Percentiles rank a stretch among this genome's conserved stretches.
phyloP scores from a whole-genome alignment of 2,888 invertebrate species.

The Drosophila engyochracea region DNA sequence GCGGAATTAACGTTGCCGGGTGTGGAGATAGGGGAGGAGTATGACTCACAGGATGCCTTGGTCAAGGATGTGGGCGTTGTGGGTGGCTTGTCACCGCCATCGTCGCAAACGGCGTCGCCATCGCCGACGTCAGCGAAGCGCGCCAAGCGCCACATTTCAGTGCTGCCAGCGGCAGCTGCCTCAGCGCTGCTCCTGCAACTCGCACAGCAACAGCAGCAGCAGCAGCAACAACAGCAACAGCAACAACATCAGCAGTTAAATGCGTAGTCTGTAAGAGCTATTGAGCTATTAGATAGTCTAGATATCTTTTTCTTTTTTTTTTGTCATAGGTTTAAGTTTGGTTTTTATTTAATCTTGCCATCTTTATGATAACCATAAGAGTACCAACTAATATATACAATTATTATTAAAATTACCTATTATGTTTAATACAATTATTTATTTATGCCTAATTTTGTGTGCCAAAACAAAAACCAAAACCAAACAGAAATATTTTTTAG shows the following conservation, averaged over 20 bases:
- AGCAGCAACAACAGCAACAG: conserved; percentile 23
- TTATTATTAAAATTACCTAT: conserved; percentile 12
- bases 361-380: conserved; percentile 27
- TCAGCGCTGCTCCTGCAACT: conserved; percentile 54
- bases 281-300: conserved; percentile 53
- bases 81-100: conserved; percentile 55
- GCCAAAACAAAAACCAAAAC: conserved; percentile 51
- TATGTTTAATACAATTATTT: conserved; percentile 48
- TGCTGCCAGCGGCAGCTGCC: conserved; percentile 56
- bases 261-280: conserved; percentile 33
- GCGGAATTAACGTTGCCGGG: conserved; percentile 41
- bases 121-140: conserved; percentile 51
- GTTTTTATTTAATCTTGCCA: conserved; percentile 38
- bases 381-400: conserved; percentile 25
- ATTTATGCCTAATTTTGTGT: conserved; percentile 68
- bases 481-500: background rate
- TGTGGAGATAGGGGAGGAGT: conserved; percentile 11
- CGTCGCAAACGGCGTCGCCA: conserved; percentile 20
- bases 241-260: conserved; percentile 15
- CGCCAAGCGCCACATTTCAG: conserved; percentile 57
- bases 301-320: conserved; percentile 22
- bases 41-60: conserved; percentile 73
- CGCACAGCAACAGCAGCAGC: conserved; percentile 36
- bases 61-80: conserved; percentile 67
- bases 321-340: conserved; percentile 11